These are phyloP conservation scores for Eilema caniola DNA, from an alignment of 2,888 invertebrate species.

Conservation along the genomic window DNA sequence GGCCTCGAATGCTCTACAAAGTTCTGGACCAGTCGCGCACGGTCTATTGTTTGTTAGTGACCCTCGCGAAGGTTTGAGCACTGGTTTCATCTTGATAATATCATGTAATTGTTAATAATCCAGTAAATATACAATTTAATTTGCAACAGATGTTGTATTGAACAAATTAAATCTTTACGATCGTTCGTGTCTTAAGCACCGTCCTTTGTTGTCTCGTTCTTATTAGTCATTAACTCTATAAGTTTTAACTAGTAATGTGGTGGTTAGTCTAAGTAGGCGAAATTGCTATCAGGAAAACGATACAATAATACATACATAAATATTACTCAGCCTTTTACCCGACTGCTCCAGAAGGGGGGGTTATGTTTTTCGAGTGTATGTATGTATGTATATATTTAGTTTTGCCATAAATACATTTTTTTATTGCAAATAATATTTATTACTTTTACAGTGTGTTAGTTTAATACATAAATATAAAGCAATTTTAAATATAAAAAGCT, in stretches of 20 bases:
- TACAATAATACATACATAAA: background rate
- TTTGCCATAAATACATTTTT: too few species aligned
- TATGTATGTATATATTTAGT: too few species aligned
- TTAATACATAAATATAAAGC: too few species aligned
- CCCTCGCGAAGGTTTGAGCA: slow-evolving; percentile 26
- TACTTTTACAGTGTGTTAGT: too few species aligned
- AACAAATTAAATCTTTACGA: slow-evolving; percentile 9
- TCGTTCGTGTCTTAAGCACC: background rate
- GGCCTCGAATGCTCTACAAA: slow-evolving; percentile 45
- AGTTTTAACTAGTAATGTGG: background rate
- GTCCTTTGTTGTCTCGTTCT: slow-evolving; percentile 24
- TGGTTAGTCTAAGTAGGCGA: background rate
- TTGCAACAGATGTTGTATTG: background rate
- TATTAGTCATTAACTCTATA: background rate
- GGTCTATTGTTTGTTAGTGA: slow-evolving; percentile 35
- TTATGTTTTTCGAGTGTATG: too few species aligned
- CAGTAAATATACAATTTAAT: background rate
- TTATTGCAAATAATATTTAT: too few species aligned
- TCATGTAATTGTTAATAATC: slow-evolving; percentile 13
- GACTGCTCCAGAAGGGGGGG: too few species aligned
- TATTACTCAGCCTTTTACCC: too few species aligned
- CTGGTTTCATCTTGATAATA: slow-evolving; percentile 29
- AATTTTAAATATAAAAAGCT: too few species aligned
- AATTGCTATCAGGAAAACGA: background rate
- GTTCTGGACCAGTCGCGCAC: slow-evolving; percentile 38